These are phyloP conservation scores for Cepaea hortensis DNA, from an alignment of 2,888 invertebrate species.

Conservation along the genomic window DNA sequence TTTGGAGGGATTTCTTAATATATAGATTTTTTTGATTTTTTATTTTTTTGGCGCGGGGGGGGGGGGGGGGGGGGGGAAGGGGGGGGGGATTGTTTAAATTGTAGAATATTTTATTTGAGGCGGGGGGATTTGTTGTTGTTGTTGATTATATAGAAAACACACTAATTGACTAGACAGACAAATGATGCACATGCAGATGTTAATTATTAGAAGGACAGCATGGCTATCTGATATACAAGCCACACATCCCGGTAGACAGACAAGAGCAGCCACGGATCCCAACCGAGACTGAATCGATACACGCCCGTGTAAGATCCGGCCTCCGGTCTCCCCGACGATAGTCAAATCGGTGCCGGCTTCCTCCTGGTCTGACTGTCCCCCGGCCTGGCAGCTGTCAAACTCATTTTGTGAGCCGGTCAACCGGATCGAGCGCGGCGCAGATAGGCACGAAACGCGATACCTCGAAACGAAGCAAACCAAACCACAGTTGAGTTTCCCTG, in stretches of 20 bases:
- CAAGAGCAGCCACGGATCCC: background rate
- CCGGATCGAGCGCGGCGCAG: conserved; percentile 8
- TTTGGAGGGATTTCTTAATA: no score
- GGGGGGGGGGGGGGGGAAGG: no score
- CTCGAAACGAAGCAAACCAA: background rate
- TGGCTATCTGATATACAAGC: no score
- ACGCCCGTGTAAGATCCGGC: background rate
- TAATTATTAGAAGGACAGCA: background rate
- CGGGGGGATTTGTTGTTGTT: no score
- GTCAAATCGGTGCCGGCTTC: conserved; percentile 24
- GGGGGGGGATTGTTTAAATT: no score
- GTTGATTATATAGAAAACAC: no score
- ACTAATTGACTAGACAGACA: no score
- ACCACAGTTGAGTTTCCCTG: conserved; percentile 1
- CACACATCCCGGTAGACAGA: no score
- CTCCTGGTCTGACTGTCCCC: background rate
- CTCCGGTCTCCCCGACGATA: background rate
- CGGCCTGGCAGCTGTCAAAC: conserved; percentile 36
- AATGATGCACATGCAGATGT: background rate
- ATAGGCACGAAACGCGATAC: conserved; percentile 21
- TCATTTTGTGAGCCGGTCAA: conserved; percentile 36
- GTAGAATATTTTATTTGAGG: no score
- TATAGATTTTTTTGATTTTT: no score
- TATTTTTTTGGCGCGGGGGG: no score
- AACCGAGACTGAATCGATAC: conserved; percentile 13